Evolutionary conservation across 2,888 invertebrate genomes (phyloP), one percentile per base, ranked within the genome.

Genomic region (Hypsopygia costalis): DNA sequence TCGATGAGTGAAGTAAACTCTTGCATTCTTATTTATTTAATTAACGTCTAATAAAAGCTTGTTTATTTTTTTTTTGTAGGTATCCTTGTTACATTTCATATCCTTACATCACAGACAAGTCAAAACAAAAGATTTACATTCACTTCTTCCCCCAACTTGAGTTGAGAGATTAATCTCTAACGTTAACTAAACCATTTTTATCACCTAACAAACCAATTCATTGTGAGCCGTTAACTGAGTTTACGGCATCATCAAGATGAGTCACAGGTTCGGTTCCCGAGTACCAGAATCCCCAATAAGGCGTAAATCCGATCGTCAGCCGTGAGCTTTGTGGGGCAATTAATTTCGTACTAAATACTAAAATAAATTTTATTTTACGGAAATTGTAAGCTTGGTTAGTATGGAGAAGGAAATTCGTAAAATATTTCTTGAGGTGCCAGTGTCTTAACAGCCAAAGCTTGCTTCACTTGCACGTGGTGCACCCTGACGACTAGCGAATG

Each of bases 341-440:
- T 80, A 82, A 76, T 71, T 70, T 63, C 51, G 68, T 73, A 79
- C 81, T 83, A 78, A 85, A 85, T 82, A 81, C 75, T 73, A 64
- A 75, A 80, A 80, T 81, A 72, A 74, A 65, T 73, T 72, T 62
- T 70, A 69, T 72, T 77, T 74, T 69, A 68, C 63, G 53, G 51
- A 54, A 55, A 62, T 60, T 58, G 58, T 67, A 55, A 69, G 7
- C 1, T 25, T 8, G 25, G 25, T 5, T 25, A 8, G 6, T 25
- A 25, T 25, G 25, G 25, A 25, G 25, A 25, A n/a, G 16, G 4
- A 16, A 16, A 16, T n/a, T n/a, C n/a, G n/a, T n/a, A n/a, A n/a
- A n/a, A n/a, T n/a, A n/a, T n/a, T n/a, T n/a, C n/a, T n/a, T n/a
- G n/a, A n/a, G n/a, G n/a, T n/a, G n/a, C n/a, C n/a, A n/a, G n/a